Evolutionary conservation across 2,797 vertebrate species (phyloP).

Genomic region (Peromyscus aztecus): DNA sequence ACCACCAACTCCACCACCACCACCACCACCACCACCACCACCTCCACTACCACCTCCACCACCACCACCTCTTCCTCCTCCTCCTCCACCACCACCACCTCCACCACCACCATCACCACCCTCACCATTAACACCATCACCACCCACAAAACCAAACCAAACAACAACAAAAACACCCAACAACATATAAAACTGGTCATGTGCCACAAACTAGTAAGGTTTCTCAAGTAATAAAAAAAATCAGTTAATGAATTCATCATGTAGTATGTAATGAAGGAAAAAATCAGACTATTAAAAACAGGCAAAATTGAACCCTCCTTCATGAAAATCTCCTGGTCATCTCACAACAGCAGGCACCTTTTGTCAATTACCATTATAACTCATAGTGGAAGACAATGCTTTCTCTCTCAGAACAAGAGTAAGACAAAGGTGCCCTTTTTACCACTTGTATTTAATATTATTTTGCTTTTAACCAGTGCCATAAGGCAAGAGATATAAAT

Average conservation of each 20-base stretch:
- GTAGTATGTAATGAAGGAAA: not conserved
- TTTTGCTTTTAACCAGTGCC: not conserved
- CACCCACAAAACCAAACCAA: not conserved
- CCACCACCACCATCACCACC: too few species aligned
- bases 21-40: too few species aligned
- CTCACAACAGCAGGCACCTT: not conserved
- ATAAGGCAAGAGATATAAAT: not conserved
- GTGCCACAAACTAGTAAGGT: not conserved
- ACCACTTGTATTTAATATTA: not conserved
- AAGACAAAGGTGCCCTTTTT: not conserved
- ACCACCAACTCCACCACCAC: not conserved
- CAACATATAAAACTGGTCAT: not conserved
- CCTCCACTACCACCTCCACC: too few species aligned
- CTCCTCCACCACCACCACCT: too few species aligned
- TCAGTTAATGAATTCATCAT: not conserved
- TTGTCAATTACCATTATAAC: not conserved
- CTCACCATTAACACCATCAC: too few species aligned
- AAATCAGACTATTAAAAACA: not conserved
- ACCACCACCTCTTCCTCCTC: too few species aligned
- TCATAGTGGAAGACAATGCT: not conserved
- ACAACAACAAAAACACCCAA: not conserved
- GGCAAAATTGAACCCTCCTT: not conserved
- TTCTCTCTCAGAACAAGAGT: not conserved
- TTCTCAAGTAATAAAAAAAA: not conserved
- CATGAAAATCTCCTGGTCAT: not conserved